A percentile compares a stretch with the other conserved stretches of the same genome.
Conservation (phyloP, 2,113 vertebrate species). For the Odocoileus hemionus region DNA sequence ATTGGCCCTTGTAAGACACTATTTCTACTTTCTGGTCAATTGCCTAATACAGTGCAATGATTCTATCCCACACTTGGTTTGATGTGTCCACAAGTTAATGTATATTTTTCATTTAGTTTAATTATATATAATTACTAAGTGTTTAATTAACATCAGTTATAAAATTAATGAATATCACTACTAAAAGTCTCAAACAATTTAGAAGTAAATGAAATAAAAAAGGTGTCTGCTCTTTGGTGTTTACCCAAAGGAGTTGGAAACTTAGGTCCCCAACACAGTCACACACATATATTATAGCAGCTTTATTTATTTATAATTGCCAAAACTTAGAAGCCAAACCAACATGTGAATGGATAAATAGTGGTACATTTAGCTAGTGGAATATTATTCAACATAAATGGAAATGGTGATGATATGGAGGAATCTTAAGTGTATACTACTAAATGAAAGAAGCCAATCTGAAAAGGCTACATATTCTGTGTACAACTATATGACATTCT, state of each 20-base stretch:
- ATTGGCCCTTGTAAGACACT: background rate
- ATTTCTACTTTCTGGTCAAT: background rate
- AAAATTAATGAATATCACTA: constrained; percentile 12
- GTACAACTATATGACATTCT: background rate
- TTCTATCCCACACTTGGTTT: background rate
- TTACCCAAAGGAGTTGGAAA: constrained; percentile 10
- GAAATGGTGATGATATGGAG: background rate
- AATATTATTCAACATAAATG: background rate
- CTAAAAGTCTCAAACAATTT: constrained; percentile 24
- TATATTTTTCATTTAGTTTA: constrained; percentile 24
- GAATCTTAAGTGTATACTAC: background rate
- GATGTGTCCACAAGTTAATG: background rate
- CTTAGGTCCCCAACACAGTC: background rate
- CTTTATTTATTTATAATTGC: background rate
- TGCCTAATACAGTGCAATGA: background rate
- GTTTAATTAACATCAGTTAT: constrained; percentile 17
- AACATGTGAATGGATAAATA: background rate
- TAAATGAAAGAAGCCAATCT: background rate
- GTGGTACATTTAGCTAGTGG: background rate
- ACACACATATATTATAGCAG: background rate
- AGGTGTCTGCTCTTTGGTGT: background rate
- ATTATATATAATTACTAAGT: background rate
- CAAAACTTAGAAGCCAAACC: background rate
- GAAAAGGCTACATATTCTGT: background rate
- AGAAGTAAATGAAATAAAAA: constrained; percentile 42